Base-by-base conservation (phyloP, 2,113 vertebrate genomes). In the Plotosus lineatus region DNA sequence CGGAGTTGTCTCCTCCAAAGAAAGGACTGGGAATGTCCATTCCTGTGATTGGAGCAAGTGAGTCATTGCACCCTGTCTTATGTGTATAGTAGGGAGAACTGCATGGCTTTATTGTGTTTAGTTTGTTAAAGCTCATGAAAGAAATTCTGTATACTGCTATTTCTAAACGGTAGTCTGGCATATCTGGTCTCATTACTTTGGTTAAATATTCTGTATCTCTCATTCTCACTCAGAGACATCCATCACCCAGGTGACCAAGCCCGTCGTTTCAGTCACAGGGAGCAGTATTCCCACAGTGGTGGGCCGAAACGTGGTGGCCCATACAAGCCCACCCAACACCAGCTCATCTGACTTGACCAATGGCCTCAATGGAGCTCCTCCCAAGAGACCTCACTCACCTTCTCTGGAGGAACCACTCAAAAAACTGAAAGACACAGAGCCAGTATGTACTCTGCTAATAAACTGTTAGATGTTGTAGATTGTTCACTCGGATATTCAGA, bases 11-110 rank as follows among this genome's bases (percentile, higher is more conserved):
- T 78, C 75, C 93, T 56, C 78, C 88, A 33, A 86, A 82, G 19
- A 78, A 81, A 76, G 89, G 92, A 79, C 92, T 91, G 71, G 94
- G 90, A 83, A 89, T 93, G 17, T 93, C 94, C 58, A 89, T 95
- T 88, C 91, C 96, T 44, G 92, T 93, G 75, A 90, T 89, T 79
- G 92, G 92, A 79, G 91, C 95, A 86, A 93, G 96, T 98, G 90
- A 78, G 95, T 94, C 1, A 12, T 81, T 90, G 12, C 9, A 11
- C 0, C 4, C n/a, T n/a, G n/a, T n/a, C 46, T 48, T 14, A n/a
- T 36, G 21, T 48, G 3, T 50, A 6, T 42, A 28, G 38, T 51
- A 1, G 11, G 33, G 11, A 33, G 12, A 17, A 55, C 19, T 48
- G 26, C 6, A 38, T 36, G 5, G 14, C 23, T 23, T 28, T 31